Evolutionary conservation across 2,797 vertebrate genomes (phyloP).

Genomic region (Anableps anableps): DNA sequence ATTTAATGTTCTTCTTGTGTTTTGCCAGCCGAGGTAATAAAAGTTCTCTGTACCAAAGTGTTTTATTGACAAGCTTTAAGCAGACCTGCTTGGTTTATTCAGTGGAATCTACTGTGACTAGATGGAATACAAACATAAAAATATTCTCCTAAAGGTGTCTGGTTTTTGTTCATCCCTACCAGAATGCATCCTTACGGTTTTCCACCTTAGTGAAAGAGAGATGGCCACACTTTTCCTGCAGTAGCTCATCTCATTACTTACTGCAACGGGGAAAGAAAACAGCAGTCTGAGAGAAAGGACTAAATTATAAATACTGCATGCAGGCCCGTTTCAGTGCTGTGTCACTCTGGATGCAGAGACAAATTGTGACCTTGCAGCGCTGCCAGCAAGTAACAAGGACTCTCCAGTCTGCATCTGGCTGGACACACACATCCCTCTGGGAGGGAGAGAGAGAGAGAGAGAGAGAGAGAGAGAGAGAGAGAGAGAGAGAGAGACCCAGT

Average conservation of each 20-base stretch:
- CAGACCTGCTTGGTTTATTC: background rate
- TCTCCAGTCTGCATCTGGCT: slow-evolving; percentile 45
- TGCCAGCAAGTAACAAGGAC: slow-evolving; percentile 45
- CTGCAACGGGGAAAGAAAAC: slow-evolving; percentile 2
- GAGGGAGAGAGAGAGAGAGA: slow-evolving; percentile 10
- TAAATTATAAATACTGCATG: background rate
- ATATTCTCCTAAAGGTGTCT: background rate
- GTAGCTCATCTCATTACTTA: slow-evolving; percentile 38
- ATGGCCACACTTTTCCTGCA: background rate
- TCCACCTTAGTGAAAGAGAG: background rate
- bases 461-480: background rate
- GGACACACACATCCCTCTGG: slow-evolving; percentile 47
- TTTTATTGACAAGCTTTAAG: background rate
- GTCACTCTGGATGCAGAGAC: slow-evolving; percentile 30
- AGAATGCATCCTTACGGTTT: background rate
- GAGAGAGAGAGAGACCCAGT: slow-evolving; percentile 5
- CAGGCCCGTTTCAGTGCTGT: background rate
- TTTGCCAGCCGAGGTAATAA: background rate
- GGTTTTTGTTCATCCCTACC: background rate
- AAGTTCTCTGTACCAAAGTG: background rate
- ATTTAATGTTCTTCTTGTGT: background rate
- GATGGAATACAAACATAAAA: background rate
- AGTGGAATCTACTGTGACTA: background rate
- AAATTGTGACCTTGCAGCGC: slow-evolving; percentile 81
- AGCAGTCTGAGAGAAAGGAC: background rate